A percentile compares a stretch with the other conserved stretches of the same genome.
Conservation (phyloP, 2,113 vertebrate genomes). For the Equus przewalskii region DNA sequence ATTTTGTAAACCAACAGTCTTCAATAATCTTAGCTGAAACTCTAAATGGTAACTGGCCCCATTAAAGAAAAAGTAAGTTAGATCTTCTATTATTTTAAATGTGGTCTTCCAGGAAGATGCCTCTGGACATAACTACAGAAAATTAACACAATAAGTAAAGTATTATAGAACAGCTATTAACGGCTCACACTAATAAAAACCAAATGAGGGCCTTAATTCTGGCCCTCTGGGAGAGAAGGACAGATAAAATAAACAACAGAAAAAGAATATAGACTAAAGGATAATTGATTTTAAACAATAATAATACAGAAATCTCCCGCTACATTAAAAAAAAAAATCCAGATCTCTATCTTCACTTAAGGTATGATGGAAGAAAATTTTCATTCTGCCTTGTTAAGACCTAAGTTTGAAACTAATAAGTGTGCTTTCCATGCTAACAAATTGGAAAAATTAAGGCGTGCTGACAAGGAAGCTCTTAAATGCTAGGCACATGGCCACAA, state of each 20-base stretch:
- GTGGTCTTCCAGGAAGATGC: conserved; percentile 71
- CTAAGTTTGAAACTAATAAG: not conserved
- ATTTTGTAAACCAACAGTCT: not conserved
- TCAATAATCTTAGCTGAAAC: conserved; percentile 48
- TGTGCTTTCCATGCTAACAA: not conserved
- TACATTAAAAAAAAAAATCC: not conserved
- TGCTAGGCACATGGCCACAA: not conserved
- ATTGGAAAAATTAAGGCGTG: not conserved
- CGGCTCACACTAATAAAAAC: conserved; percentile 81
- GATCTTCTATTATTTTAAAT: conserved; percentile 35
- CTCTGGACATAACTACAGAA: conserved; percentile 79
- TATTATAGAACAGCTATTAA: conserved; percentile 79
- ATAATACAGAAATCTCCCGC: conserved; percentile 57
- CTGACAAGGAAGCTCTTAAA: not conserved
- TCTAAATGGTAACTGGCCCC: conserved; percentile 42
- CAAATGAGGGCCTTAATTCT: conserved; percentile 75
- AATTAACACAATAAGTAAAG: conserved; percentile 82
- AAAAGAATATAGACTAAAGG: conserved; percentile 44
- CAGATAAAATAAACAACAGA: conserved; percentile 78
- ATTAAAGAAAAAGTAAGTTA: conserved; percentile 70
- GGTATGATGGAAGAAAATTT: conserved; percentile 11
- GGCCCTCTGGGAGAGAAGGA: conserved; percentile 44
- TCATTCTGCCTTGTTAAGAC: not conserved
- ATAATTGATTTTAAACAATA: conserved; percentile 77
- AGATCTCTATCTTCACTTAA: not conserved